Evolutionary conservation across 2,113 vertebrate species (phyloP), one percentile per base, ranked within the genome.

Genomic region (Tachuris rubrigastra): DNA sequence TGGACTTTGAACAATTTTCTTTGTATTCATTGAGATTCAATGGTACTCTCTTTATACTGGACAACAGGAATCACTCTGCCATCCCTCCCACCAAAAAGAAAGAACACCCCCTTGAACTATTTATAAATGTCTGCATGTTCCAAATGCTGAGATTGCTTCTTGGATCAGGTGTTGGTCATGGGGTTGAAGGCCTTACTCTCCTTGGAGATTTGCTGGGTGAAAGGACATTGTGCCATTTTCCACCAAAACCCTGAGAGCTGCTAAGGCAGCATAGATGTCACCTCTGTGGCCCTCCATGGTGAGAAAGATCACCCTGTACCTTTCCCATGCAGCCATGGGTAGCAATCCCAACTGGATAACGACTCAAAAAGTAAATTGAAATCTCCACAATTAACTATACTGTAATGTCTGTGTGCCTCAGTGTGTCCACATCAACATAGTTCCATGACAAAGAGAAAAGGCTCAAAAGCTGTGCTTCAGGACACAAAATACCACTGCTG

Each of bases 391-490:
- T 55, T 52, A 82, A 72, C 39, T 75, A n/a, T 41, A 47, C 28
- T 65, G 39, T 39, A 10, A 62, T 56, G 17, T 58, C 72, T 90
- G 33, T 58, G 23, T 53, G n/a, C 55, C 89, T 72, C 53, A 10
- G 11, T 46, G 25, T 56, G 72, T 50, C 62, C 85, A 42, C 24
- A 73, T 39, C 72, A 80, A 50, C 25, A 35, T 0, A 27, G 41
- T 72, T 96, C 47, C 85, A 96, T 90, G 59, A 73, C 25, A 96
- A 89, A 77, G 69, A 60, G 33, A 87, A 88, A 37, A 83, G 46
- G 66, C 58, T 82, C 79, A 91, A 93, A 95, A 95, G 28, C 47
- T 85, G 53, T 87, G 68, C 53, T 96, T 71, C 76, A 85, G 47
- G 83, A 46, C 86, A 95, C 30, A 47, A 58, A 94, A 55, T 23